Conservation (phyloP, 2,888 invertebrate genomes). For the Cheilosia scutellata region DNA sequence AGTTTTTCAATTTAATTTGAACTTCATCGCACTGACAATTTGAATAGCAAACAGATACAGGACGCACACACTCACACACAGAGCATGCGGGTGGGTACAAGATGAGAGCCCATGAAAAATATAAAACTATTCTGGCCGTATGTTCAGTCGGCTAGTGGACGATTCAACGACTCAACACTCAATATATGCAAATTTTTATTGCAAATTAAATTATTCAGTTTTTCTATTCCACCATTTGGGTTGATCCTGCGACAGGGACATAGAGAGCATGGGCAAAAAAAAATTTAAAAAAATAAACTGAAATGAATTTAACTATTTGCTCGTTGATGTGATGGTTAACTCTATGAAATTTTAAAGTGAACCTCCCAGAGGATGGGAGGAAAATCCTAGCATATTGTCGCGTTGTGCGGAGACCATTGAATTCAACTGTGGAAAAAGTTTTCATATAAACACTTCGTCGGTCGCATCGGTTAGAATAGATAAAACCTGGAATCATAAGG, state of each 20-base stretch:
- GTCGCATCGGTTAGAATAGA: neutral
- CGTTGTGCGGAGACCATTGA: slow-evolving; percentile 15
- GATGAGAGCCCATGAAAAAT: slow-evolving; percentile 23
- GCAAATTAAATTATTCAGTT: slow-evolving; percentile 46
- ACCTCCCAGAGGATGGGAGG: slow-evolving; percentile 9
- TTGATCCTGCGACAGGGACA: slow-evolving; percentile 16
- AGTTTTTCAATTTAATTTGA: slow-evolving; percentile 75
- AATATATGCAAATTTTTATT: slow-evolving; percentile 55
- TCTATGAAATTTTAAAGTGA: slow-evolving; percentile 15
- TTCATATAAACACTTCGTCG: neutral
- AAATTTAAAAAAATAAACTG: neutral
- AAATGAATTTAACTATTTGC: slow-evolving; percentile 37
- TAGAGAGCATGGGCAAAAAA: neutral
- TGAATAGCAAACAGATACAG: slow-evolving; percentile 47
- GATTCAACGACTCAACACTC: slow-evolving; percentile 34
- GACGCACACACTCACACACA: neutral
- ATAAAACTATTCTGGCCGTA: slow-evolving; percentile 2
- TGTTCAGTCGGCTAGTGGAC: slow-evolving; percentile 40
- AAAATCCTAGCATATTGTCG: slow-evolving; percentile 21
- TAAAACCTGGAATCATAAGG: neutral
- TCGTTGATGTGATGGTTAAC: slow-evolving; percentile 3
- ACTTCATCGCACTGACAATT: slow-evolving; percentile 63
- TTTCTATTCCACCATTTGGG: slow-evolving; percentile 10
- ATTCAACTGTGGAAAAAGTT: slow-evolving; percentile 12
- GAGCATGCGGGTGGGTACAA: neutral